Percentiles rank a stretch among this genome's conserved stretches.
Evolutionary conservation across 2,888 invertebrate genomes (phyloP).

Genomic region (Ophion ventricosus): DNA sequence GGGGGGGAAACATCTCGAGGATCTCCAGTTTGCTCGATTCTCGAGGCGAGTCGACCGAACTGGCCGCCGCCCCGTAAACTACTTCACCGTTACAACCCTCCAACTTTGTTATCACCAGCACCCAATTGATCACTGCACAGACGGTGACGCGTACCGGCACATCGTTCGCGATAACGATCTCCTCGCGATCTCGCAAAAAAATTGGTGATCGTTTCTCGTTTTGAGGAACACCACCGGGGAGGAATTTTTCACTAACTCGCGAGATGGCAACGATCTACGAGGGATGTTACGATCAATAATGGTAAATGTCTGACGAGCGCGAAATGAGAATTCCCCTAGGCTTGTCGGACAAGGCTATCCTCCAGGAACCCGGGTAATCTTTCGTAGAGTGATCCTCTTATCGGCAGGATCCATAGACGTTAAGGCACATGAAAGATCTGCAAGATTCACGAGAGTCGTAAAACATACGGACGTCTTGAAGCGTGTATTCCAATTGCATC

Average conservation of each 20-base stretch:
- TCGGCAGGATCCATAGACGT: slow-evolving; percentile 12
- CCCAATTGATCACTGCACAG: slow-evolving; percentile 61
- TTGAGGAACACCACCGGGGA: background rate
- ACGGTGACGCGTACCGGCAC: slow-evolving; percentile 32
- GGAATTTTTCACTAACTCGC: background rate
- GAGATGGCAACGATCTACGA: too few species aligned
- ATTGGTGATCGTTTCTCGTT: background rate
- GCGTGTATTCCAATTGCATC: too few species aligned
- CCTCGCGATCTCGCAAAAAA: background rate
- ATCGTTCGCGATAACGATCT: slow-evolving; percentile 25
- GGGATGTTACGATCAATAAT: too few species aligned
- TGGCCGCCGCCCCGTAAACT: slow-evolving; percentile 68
- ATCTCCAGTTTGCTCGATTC: slow-evolving; percentile 80
- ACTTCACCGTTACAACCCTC: slow-evolving; percentile 67
- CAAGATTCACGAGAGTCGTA: background rate
- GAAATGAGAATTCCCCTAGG: too few species aligned
- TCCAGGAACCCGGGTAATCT: background rate
- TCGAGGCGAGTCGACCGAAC: slow-evolving; percentile 68
- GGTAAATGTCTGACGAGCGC: too few species aligned
- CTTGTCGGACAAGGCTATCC: background rate
- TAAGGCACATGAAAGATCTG: background rate
- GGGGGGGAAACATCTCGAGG: slow-evolving; percentile 82
- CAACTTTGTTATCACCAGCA: slow-evolving; percentile 64
- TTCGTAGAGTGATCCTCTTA: background rate
- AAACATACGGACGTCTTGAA: background rate